These are phyloP conservation scores for Poeciliopsis occidentalis DNA, from an alignment of 2,113 vertebrate species.

Conservation along the genomic window DNA sequence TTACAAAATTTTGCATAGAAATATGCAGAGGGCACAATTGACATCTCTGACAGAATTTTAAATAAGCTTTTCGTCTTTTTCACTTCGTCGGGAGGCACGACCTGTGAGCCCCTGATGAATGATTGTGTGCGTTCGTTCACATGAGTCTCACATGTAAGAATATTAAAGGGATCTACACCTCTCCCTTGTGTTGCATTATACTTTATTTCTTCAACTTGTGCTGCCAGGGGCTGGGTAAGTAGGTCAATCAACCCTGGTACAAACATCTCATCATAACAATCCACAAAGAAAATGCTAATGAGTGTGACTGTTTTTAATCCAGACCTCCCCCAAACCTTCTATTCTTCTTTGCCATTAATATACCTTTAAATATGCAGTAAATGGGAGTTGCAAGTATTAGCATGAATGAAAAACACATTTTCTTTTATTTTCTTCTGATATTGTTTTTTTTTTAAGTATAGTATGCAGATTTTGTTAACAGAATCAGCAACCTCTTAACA, in stretches of 20 bases:
- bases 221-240: slow-evolving; percentile 68
- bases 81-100: slow-evolving; percentile 66
- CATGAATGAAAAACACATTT: neutral
- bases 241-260: slow-evolving; percentile 74
- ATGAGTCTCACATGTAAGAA: slow-evolving; percentile 65
- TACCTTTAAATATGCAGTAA: slow-evolving; percentile 13
- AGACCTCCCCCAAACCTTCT: slow-evolving; percentile 10
- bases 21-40: slow-evolving; percentile 79
- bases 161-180: slow-evolving; percentile 63
- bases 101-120: slow-evolving; percentile 66
- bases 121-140: slow-evolving; percentile 42
- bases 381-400: slow-evolving; percentile 4
- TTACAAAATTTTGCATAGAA: slow-evolving; percentile 80
- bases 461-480: neutral
- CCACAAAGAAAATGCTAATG: slow-evolving; percentile 67
- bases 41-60: slow-evolving; percentile 79
- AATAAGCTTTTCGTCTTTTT: slow-evolving; percentile 59
- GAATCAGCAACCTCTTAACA: neutral
- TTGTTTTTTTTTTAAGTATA: neutral
- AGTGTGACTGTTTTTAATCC: slow-evolving; percentile 61
- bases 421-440: neutral
- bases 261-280: slow-evolving; percentile 65
- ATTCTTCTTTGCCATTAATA: slow-evolving; percentile 12
- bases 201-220: slow-evolving; percentile 61
- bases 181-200: slow-evolving; percentile 70